Evolutionary conservation across 2,113 vertebrate species (phyloP), one percentile per base, ranked within the genome.

Genomic region (Brachyhypopomus gauderio): DNA sequence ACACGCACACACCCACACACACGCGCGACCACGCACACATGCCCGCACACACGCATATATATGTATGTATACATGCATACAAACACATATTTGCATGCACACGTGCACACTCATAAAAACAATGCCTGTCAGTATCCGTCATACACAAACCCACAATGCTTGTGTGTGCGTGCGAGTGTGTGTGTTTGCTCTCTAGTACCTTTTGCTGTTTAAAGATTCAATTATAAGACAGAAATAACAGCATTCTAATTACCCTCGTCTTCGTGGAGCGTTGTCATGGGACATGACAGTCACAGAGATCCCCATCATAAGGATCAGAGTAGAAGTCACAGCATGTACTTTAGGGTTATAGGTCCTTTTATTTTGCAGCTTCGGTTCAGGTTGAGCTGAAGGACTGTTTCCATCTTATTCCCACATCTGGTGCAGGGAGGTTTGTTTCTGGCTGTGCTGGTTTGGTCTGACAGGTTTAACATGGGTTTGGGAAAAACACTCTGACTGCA

Each of bases 221-320:
- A 52, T 77, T 63, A 72, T 71, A 45, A 55, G 73, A n/a, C 60
- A 41, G 48, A 79, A 75, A 56, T 62, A 56, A 79, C 63, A 76
- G 55, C 70, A 19, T 80, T 76, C 27, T 23, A 30, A 52, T 19
- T 58, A 45, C 20, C 23, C 25, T 8, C 27, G n/a, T 60, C 38
- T 45, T 60, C 9, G 14, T 1, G 0, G 20, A 69, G 36, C 3
- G 62, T 78, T 83, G 75, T 30, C 48, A 52, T 58, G 69, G 60
- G 34, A 73, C 12, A 59, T 6, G 5, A 19, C 55, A 71, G 34
- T 38, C 20, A 30, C 30, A 17, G 23, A 63, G 59, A 62, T 56
- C 30, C 59, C 22, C 25, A 41, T 84, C 36, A 82, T 62, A 80
- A 69, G 64, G 81, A 84, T 77, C 71, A 45, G 25, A 7, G 27